Conservation (phyloP, 2,797 vertebrate genomes). For the Poliocrania exsul region DNA sequence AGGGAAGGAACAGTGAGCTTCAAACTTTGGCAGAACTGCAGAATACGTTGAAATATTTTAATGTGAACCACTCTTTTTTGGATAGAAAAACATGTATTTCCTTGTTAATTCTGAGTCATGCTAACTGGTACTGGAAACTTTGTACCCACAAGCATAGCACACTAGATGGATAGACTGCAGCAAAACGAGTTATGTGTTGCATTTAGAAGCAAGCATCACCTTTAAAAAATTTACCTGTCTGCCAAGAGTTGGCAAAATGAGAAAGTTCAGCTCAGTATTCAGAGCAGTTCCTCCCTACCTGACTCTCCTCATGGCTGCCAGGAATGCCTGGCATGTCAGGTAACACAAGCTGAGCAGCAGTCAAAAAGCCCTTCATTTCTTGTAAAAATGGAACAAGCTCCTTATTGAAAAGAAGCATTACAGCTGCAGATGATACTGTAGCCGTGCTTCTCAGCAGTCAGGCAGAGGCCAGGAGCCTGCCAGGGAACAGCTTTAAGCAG, state of each 20-base stretch:
- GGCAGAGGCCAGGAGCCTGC: not conserved
- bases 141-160: not conserved
- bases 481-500: not conserved
- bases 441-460: not conserved
- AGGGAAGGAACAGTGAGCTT: not conserved
- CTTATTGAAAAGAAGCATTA: not conserved
- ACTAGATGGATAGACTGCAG: not conserved
- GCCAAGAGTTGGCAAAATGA: not conserved
- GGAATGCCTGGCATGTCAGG: not conserved
- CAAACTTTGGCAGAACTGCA: not conserved
- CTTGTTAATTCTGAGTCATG: not conserved
- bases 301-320: not conserved
- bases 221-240: constrained; percentile 9
- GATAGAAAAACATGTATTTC: not conserved
- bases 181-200: not conserved
- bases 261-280: not conserved
- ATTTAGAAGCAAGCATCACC: not conserved
- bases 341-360: not conserved
- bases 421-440: accelerated
- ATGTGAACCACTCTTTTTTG: not conserved
- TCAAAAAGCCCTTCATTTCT: not conserved
- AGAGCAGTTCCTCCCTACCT: not conserved
- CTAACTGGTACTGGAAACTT: not conserved
- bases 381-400: not conserved
- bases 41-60: not conserved